Evolutionary conservation across 2,113 vertebrate genomes (phyloP).

Genomic region (Misgurnus mizolepis): DNA sequence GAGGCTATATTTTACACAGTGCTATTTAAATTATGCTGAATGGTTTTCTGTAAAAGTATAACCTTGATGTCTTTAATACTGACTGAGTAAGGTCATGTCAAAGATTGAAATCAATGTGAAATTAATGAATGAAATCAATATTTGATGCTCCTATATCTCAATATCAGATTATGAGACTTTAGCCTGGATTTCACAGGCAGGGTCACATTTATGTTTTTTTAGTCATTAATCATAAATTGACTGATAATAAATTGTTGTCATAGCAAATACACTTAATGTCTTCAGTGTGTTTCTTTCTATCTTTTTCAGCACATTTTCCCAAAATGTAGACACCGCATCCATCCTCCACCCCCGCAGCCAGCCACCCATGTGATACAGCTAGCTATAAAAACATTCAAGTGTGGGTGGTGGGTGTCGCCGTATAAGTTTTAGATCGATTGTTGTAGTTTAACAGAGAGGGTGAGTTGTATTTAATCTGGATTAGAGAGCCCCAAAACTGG

Average conservation of each 20-base stretch:
- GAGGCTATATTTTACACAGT: too few relatives aligned
- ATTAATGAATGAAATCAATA: too few relatives aligned
- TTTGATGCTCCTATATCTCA: too few relatives aligned
- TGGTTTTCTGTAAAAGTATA: too few relatives aligned
- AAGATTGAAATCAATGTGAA: too few relatives aligned
- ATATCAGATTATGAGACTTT: too few relatives aligned
- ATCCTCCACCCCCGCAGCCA: constrained; percentile 5
- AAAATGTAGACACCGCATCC: constrained; percentile 9
- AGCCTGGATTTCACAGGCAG: too few relatives aligned
- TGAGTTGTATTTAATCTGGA: neutral
- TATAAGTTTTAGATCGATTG: constrained; percentile 19
- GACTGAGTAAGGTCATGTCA: too few relatives aligned
- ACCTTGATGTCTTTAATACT: too few relatives aligned
- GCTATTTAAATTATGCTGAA: too few relatives aligned
- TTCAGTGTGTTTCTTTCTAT: constrained; percentile 4
- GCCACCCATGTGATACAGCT: constrained; percentile 13
- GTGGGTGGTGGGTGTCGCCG: constrained; percentile 9
- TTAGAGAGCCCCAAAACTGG: neutral
- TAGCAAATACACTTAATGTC: constrained; percentile 18
- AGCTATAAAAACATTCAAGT: neutral
- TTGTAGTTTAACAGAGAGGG: constrained; percentile 20
- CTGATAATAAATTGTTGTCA: neutral
- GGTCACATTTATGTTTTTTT: too few relatives aligned
- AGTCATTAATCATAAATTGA: too few relatives aligned
- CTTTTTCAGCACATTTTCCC: constrained; percentile 12